Evolutionary conservation across 2,888 invertebrate genomes (phyloP), one percentile per base, ranked within the genome.

Genomic region (Seladonia tumulorum): DNA sequence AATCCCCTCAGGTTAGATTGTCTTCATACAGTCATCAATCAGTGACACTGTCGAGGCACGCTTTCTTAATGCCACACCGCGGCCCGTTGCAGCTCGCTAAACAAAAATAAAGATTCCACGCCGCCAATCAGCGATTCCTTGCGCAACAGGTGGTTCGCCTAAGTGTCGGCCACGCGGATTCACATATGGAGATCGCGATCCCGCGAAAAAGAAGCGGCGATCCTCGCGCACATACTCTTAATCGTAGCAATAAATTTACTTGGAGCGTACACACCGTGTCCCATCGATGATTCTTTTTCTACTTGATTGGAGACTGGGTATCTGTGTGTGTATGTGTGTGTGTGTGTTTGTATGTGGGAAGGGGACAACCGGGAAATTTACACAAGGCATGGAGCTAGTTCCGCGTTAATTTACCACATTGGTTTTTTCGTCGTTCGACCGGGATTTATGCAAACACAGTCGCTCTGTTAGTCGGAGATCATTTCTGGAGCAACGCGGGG

Each of bases 91-190:
- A 76, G 57, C 60, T 77, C 73, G 85, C 72, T 76, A 80, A 75
- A 72, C 53, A 73, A 80, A 66, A 82, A 85, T 88, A 76, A 88
- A 86, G 82, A 86, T 87, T 86, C 81, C 70, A 49, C 66, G 35
- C 42, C 35, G 57, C 29, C 45, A 73, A 74, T 71, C 68, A 63
- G 79, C 76, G 75, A 42, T 39, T 39, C 70, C 60, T 82, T 87
- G 66, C 79, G 86, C 82, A 87, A 87, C 87, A 85, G 82, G 86
- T 86, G 82, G 77, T 77, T 73, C 73, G 72, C 57, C 74, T 60
- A 74, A 79, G 42, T 60, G 53, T 77, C 49, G 47, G 29, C 18
- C 42, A 16, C 25, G 66, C 25, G 29, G 70, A 47, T 47, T 57
- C 70, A 5, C 73, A 35, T 35, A 71, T 29, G 73, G 63, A 39